These are phyloP conservation scores for Callaeas wilsoni DNA, from an alignment of 2,113 vertebrate genomes.

Conservation along the genomic window DNA sequence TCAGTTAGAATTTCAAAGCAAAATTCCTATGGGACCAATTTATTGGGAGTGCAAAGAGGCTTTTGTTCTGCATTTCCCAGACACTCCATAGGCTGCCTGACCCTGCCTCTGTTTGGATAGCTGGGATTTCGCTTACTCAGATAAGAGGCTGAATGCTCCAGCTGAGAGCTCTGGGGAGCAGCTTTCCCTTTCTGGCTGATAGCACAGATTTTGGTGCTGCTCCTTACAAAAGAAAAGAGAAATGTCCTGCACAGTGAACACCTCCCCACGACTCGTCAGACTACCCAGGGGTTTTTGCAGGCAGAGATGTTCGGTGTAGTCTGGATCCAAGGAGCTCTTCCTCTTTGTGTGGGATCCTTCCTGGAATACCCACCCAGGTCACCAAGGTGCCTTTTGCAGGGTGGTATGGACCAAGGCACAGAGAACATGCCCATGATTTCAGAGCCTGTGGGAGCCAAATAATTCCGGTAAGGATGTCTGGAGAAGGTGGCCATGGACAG, in stretches of 20 bases:
- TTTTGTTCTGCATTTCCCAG: slow-evolving; percentile 63
- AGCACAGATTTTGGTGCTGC: background rate
- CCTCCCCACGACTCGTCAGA: background rate
- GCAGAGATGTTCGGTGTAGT: background rate
- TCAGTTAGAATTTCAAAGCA: slow-evolving; percentile 78
- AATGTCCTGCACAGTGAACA: background rate
- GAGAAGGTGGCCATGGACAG: background rate
- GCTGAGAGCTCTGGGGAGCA: slow-evolving; percentile 10
- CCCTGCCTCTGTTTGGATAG: slow-evolving; percentile 10
- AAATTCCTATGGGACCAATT: slow-evolving; percentile 69
- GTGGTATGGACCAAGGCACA: background rate
- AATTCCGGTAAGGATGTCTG: background rate
- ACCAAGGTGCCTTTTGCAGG: background rate
- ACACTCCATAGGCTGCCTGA: background rate
- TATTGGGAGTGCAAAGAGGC: slow-evolving; percentile 58
- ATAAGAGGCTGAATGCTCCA: background rate
- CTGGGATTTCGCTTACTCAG: slow-evolving; percentile 25
- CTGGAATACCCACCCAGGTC: background rate
- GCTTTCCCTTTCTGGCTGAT: background rate
- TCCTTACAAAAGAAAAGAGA: background rate
- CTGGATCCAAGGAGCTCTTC: background rate
- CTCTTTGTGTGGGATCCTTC: background rate
- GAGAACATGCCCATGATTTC: background rate
- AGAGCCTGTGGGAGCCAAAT: background rate
- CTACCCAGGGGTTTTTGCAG: background rate